Evolutionary conservation across 2,797 vertebrate species (phyloP).

Genomic region (Ibycter americanus): DNA sequence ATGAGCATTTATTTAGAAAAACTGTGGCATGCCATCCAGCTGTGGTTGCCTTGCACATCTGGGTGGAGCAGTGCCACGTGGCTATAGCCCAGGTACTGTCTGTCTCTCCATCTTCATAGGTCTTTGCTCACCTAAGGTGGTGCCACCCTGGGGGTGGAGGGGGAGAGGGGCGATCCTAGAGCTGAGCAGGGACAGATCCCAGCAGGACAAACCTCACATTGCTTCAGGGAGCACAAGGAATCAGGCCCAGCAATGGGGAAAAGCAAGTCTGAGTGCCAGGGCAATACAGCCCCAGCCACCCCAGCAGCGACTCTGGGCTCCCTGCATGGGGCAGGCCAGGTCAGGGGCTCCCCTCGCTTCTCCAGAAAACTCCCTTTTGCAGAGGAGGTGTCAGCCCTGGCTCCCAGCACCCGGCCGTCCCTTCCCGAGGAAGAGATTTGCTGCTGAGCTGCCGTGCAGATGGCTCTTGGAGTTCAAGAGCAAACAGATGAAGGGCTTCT

Average conservation of each 20-base stretch:
- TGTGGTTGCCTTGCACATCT: neutral
- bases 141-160: neutral
- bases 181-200: neutral
- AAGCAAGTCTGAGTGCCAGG: neutral
- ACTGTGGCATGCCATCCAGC: neutral
- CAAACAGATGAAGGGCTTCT: neutral
- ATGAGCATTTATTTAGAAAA: fast-evolving
- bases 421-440: neutral
- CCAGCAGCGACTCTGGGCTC: neutral
- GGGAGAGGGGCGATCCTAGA: fast-evolving
- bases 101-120: neutral
- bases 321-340: fast-evolving
- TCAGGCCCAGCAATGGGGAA: neutral
- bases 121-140: fast-evolving
- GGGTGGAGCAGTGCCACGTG: fast-evolving
- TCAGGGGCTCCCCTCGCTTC: neutral
- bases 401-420: fast-evolving
- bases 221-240: neutral
- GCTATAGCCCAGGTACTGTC: neutral
- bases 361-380: neutral
- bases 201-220: neutral
- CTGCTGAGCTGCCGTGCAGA: neutral
- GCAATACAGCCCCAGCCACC: neutral
- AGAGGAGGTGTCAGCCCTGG: fast-evolving
- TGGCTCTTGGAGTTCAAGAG: neutral